These are phyloP conservation scores for Babylonia areolata DNA, from an alignment of 1,140 invertebrate species.

Conservation along the genomic window DNA sequence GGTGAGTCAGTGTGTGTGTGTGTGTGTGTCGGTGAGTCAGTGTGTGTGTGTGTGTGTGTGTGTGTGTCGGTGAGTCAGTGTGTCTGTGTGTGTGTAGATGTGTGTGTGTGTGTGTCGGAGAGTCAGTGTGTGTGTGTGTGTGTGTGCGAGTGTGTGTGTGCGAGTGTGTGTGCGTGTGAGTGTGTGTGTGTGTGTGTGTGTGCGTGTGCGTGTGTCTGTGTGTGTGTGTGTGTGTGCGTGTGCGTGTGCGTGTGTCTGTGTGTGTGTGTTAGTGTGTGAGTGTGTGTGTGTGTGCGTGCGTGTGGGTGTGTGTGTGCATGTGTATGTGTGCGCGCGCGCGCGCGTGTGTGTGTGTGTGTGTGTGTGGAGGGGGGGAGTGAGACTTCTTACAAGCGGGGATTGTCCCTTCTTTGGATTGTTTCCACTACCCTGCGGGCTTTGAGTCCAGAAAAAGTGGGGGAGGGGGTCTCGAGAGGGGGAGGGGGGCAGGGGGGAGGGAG, in stretches of 20 bases:
- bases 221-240: conserved; percentile 27
- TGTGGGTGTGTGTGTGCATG: too few relatives aligned
- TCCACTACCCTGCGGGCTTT: too few relatives aligned
- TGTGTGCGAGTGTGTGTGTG: background rate
- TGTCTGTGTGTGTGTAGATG: conserved; percentile 15
- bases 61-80: background rate
- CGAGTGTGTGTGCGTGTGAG: background rate
- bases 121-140: conserved; percentile 9
- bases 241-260: background rate
- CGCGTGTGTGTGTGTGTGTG: background rate
- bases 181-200: background rate
- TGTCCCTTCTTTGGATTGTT: background rate
- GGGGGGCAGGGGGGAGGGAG: background rate
- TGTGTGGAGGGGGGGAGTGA: background rate
- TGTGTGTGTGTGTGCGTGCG: background rate
- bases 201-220: background rate
- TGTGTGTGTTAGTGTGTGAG: background rate
- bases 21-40: background rate
- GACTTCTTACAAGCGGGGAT: background rate
- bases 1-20: background rate
- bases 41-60: conserved; percentile 20
- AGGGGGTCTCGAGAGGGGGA: background rate
- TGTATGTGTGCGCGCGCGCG: background rate
- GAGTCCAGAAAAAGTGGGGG: background rate
- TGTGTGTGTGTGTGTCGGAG: conserved; percentile 20